Evolutionary conservation across 2,888 invertebrate genomes (phyloP).

Genomic region (Alloscopus bannaensis): DNA sequence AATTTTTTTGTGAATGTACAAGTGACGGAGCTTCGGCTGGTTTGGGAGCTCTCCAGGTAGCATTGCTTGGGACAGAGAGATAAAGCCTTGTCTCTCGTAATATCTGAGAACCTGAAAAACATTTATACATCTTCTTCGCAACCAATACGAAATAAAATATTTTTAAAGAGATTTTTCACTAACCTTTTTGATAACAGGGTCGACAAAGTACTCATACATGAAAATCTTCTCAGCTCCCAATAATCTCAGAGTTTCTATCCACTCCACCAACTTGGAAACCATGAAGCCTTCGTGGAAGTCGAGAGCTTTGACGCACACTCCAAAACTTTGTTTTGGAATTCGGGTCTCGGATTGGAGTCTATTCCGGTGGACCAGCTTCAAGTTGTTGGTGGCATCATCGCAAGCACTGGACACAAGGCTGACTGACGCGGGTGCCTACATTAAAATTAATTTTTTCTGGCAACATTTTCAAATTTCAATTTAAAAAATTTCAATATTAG

Average conservation of each 20-base stretch:
- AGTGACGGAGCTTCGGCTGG: slow-evolving; percentile 73
- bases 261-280: slow-evolving; percentile 76
- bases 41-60: slow-evolving; percentile 76
- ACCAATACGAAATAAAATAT: too few relatives aligned
- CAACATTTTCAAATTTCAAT: not conserved
- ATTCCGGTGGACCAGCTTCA: slow-evolving; percentile 55
- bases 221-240: slow-evolving; percentile 76
- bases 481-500: not conserved
- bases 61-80: slow-evolving; percentile 74
- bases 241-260: slow-evolving; percentile 76
- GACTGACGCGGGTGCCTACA: slow-evolving; percentile 73
- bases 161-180: not conserved
- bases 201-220: slow-evolving; percentile 76
- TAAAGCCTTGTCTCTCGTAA: slow-evolving; percentile 72
- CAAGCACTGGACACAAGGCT: slow-evolving; percentile 74
- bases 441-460: not conserved
- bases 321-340: slow-evolving; percentile 74
- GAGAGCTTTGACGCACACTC: slow-evolving; percentile 76
- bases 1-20: slow-evolving; percentile 75
- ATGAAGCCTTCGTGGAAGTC: slow-evolving; percentile 76
- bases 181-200: slow-evolving; percentile 75
- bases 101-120: slow-evolving; percentile 68
- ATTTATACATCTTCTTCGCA: too few relatives aligned
- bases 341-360: slow-evolving; percentile 73
- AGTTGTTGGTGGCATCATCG: slow-evolving; percentile 74